These are phyloP conservation scores for Arrhopalites spinosus DNA, from an alignment of 2,888 invertebrate species.

Conservation along the genomic window DNA sequence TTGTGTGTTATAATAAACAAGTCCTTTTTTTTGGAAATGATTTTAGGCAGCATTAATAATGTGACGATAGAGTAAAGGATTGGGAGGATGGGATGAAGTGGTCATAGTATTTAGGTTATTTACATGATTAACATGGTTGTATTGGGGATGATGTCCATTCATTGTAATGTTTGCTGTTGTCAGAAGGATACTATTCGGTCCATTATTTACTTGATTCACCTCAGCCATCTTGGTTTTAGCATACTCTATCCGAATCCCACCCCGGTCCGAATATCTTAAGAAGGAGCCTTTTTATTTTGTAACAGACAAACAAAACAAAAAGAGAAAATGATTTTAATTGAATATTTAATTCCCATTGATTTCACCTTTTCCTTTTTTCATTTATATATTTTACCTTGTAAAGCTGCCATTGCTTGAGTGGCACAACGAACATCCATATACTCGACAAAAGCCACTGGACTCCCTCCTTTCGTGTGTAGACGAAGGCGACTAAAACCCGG, in stretches of 20 bases:
- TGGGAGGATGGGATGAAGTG: constrained; percentile 53
- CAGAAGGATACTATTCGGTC: constrained; percentile 54
- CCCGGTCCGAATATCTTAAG: constrained; percentile 93
- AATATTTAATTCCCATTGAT: too few species aligned
- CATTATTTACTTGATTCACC: constrained; percentile 59
- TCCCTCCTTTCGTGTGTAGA: constrained; percentile 76
- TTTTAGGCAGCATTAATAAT: constrained; percentile 56
- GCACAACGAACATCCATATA: constrained; percentile 92
- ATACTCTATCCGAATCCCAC: constrained; percentile 97
- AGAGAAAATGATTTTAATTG: too few species aligned
- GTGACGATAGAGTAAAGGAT: constrained; percentile 55
- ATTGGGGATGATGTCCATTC: constrained; percentile 56
- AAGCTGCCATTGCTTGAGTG: constrained; percentile 86
- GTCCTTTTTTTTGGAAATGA: neutral
- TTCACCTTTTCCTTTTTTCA: too few species aligned
- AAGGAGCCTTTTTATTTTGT: too few species aligned
- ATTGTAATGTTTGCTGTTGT: constrained; percentile 55
- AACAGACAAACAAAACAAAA: too few species aligned
- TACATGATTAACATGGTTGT: constrained; percentile 57
- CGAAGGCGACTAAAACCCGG: constrained; percentile 98
- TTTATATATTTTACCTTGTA: constrained; percentile 71
- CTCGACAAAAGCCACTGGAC: constrained; percentile 97
- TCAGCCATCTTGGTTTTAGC: constrained; percentile 98
- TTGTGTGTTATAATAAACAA: neutral
- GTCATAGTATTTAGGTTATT: constrained; percentile 54